Evolutionary conservation across 2,797 vertebrate species (phyloP).

Genomic region (Euphonia xanthogaster): DNA sequence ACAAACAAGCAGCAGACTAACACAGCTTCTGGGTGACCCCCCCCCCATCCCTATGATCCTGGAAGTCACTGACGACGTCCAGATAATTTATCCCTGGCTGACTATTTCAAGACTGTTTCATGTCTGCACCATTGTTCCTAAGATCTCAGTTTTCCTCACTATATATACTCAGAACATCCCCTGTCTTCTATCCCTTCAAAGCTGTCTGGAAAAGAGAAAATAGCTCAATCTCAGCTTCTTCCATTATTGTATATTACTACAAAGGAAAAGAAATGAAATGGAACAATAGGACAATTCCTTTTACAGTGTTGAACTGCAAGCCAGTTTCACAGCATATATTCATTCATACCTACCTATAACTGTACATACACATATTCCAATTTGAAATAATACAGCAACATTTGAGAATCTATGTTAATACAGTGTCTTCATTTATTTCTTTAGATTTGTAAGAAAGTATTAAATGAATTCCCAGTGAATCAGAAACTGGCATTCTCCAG

Average conservation of each 20-base stretch:
- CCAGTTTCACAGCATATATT: neutral
- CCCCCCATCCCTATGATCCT: slow-evolving; percentile 29
- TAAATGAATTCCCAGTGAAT: neutral
- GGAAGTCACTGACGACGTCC: slow-evolving; percentile 43
- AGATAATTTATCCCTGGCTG: slow-evolving; percentile 30
- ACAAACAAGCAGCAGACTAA: neutral
- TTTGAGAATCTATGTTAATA: neutral
- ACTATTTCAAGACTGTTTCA: slow-evolving; percentile 25
- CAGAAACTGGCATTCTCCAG: neutral
- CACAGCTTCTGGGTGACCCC: slow-evolving; percentile 48
- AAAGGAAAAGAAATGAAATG: neutral
- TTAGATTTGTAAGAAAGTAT: neutral
- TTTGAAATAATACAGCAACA: neutral
- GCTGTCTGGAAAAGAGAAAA: neutral
- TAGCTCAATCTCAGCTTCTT: neutral
- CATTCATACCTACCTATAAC: neutral
- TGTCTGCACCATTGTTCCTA: neutral
- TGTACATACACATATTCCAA: neutral
- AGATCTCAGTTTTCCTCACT: neutral
- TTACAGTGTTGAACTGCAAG: neutral
- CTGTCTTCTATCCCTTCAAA: neutral
- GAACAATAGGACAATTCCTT: neutral
- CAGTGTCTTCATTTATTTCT: neutral
- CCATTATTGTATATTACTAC: neutral
- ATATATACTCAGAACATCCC: neutral